These are phyloP conservation scores for Agonopterix arenella DNA, from an alignment of 2,888 invertebrate genomes.

Conservation along the genomic window DNA sequence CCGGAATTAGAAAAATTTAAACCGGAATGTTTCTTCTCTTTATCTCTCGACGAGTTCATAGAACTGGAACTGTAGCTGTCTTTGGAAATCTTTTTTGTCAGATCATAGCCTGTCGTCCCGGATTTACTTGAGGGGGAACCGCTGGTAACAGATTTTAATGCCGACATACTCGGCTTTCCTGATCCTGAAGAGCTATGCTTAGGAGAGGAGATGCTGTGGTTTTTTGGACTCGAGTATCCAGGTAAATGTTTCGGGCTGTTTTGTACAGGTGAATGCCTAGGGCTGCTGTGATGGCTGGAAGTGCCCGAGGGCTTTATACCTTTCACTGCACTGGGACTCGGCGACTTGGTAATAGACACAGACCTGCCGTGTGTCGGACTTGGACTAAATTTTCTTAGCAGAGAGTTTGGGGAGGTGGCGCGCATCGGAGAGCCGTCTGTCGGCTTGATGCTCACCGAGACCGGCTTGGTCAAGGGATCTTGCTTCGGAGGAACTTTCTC, in stretches of 20 bases:
- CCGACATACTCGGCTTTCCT: constrained; percentile 93
- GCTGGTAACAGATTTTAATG: constrained; percentile 87
- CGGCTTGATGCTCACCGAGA: constrained; percentile 85
- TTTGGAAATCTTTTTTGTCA: constrained; percentile 74
- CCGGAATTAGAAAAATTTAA: constrained; percentile 72
- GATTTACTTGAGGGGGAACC: constrained; percentile 81
- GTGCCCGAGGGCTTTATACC: constrained; percentile 67
- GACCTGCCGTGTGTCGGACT: constrained; percentile 83
- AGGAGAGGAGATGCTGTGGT: constrained; percentile 87
- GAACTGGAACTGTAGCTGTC: constrained; percentile 62
- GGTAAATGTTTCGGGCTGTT: constrained; percentile 86
- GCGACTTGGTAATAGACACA: constrained; percentile 79
- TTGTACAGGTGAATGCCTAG: constrained; percentile 86
- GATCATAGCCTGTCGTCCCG: constrained; percentile 69
- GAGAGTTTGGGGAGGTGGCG: constrained; percentile 80
- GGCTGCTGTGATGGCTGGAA: constrained; percentile 79
- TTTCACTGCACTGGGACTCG: constrained; percentile 64
- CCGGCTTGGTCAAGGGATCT: constrained; percentile 83
- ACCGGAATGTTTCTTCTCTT: constrained; percentile 74
- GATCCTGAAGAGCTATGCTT: constrained; percentile 85
- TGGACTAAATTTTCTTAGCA: constrained; percentile 82
- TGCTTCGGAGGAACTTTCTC: constrained; percentile 87
- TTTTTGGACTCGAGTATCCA: constrained; percentile 85
- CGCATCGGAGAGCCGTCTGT: constrained; percentile 79
- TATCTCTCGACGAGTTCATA: constrained; percentile 57